Conservation (phyloP, 1,140 invertebrate species). For the Zeugodacus cucurbitae region DNA sequence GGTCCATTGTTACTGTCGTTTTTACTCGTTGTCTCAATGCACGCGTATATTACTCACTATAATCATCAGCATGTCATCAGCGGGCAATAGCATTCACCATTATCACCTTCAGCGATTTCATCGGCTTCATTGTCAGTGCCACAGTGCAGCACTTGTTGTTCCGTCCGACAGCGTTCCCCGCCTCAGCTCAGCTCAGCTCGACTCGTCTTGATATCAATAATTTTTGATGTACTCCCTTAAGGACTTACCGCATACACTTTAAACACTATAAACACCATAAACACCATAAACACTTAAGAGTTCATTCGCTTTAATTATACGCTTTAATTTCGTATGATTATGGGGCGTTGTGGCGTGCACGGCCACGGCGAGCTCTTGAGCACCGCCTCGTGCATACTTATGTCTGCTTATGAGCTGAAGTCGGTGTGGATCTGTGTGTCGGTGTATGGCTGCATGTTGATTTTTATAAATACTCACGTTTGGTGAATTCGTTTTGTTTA, state of each 20-base stretch:
- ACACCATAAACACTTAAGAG: conserved; percentile 13
- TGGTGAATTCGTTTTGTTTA: not conserved
- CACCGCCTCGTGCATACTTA: not conserved
- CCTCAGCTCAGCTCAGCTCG: not conserved
- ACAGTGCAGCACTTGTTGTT: not conserved
- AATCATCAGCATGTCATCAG: conserved; percentile 11
- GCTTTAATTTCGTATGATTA: conserved; percentile 29
- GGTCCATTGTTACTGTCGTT: not conserved
- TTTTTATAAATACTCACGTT: not conserved
- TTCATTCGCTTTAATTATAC: conserved; percentile 37
- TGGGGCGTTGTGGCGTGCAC: not conserved
- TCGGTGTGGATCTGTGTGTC: not conserved
- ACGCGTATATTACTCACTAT: not conserved
- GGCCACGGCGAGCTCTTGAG: not conserved
- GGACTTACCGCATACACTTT: conserved; percentile 11
- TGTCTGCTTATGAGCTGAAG: not conserved
- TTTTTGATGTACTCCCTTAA: conserved; percentile 20
- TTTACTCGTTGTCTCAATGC: not conserved
- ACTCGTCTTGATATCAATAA: conserved; percentile 12
- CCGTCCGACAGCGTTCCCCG: too few relatives aligned
- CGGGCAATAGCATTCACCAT: not conserved
- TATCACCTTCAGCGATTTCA: conserved; percentile 31
- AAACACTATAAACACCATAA: not conserved
- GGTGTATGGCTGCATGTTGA: not conserved
- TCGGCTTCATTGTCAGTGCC: not conserved